These are phyloP conservation scores for Gonatopus flavifemur DNA, from an alignment of 1,140 invertebrate genomes.

Conservation along the genomic window DNA sequence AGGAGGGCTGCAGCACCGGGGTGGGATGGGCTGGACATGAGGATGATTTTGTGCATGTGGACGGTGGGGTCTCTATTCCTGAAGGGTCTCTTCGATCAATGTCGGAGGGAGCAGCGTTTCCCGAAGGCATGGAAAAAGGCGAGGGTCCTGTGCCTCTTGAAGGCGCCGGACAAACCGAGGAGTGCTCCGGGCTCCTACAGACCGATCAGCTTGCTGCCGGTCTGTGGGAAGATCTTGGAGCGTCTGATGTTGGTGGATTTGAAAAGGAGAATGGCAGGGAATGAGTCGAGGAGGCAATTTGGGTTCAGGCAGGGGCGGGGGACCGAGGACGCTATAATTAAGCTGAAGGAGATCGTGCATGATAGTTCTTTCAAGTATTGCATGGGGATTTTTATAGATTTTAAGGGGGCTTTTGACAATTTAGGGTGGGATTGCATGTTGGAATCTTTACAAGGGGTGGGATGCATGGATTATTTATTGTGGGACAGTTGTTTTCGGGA, in stretches of 20 bases:
- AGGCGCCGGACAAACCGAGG: constrained; percentile 11
- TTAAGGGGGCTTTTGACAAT: constrained; percentile 38
- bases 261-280: background rate
- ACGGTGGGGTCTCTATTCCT: background rate
- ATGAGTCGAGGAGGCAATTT: background rate
- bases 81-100: constrained; percentile 3
- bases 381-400: constrained; percentile 23
- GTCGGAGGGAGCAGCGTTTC: constrained; percentile 1
- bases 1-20: background rate
- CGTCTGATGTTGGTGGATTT: constrained; percentile 13
- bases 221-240: constrained; percentile 27
- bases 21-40: background rate
- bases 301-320: background rate
- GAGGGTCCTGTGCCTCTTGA: constrained; percentile 11
- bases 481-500: background rate
- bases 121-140: constrained; percentile 19
- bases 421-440: constrained; percentile 27
- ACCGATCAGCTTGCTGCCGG: constrained; percentile 22
- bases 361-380: background rate
- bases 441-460: constrained; percentile 5
- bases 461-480: constrained; percentile 1
- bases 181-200: constrained; percentile 18
- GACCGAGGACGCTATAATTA: constrained; percentile 4
- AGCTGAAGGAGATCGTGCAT: background rate
- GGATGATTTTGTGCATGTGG: background rate